Conservation (phyloP, 1,140 invertebrate genomes). For the Temnothorax longispinosus region DNA sequence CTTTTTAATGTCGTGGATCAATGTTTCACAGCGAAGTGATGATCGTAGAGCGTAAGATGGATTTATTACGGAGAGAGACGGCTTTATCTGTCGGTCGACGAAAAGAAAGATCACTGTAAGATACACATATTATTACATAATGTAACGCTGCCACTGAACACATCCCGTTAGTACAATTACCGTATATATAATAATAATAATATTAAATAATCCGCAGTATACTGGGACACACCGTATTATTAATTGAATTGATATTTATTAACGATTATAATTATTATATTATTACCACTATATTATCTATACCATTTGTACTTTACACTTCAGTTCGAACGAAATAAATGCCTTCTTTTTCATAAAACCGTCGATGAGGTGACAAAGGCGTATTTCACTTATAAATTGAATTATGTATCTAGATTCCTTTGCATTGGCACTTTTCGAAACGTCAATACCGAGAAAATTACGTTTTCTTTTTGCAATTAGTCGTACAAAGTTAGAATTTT, state of each 20-base stretch:
- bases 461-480: background rate
- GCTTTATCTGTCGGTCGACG: constrained; percentile 37
- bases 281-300: constrained; percentile 85
- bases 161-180: constrained; percentile 85
- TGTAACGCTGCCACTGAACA: constrained; percentile 85
- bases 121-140: constrained; percentile 70
- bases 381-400: constrained; percentile 40
- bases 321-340: constrained; percentile 85
- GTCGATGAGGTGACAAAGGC: constrained; percentile 25
- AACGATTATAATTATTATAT: constrained; percentile 84
- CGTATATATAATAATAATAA: constrained; percentile 69
- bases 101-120: constrained; percentile 67
- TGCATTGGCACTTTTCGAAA: background rate
- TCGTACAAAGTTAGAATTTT: background rate
- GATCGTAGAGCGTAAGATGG: background rate
- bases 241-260: constrained; percentile 85
- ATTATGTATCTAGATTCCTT: background rate
- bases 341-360: constrained; percentile 85
- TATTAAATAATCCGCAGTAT: constrained; percentile 69
- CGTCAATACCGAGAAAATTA: background rate
- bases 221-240: constrained; percentile 81
- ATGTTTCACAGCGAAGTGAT: constrained; percentile 28
- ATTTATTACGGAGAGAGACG: constrained; percentile 37
- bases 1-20: constrained; percentile 20
- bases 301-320: constrained; percentile 86